phyloP scores from a whole-genome alignment of 2,888 invertebrate species.

The Lepidochitona cinerea region DNA sequence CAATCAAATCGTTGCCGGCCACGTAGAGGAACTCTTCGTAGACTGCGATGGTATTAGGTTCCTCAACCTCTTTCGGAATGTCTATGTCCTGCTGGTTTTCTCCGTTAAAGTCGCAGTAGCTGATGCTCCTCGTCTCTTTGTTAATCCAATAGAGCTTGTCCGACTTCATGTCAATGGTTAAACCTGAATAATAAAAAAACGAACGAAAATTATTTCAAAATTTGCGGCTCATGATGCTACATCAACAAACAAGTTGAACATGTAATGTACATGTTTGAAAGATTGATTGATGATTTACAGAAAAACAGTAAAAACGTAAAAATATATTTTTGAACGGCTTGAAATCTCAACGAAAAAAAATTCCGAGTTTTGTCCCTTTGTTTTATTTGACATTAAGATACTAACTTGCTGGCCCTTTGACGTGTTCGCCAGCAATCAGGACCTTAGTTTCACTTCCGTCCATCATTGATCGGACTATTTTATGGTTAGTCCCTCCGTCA shows the following conservation, averaged over 20 bases:
- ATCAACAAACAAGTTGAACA: no score
- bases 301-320: no score
- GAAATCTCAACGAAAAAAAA: no score
- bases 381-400: no score
- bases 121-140: conserved; percentile 59
- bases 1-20: conserved; percentile 8
- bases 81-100: conserved; percentile 35
- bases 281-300: no score
- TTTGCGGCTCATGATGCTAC: no score
- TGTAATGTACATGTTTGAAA: no score
- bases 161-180: conserved; percentile 76
- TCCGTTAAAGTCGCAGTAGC: conserved; percentile 39
- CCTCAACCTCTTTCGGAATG: conserved; percentile 71
- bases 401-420: conserved; percentile 51
- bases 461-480: conserved; percentile 78
- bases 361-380: no score
- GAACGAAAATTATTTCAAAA: no score
- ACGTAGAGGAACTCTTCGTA: conserved; percentile 75
- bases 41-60: conserved; percentile 79
- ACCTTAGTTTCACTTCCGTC: conserved; percentile 75
- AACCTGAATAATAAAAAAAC: no score
- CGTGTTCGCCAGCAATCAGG: conserved; percentile 24
- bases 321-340: no score
- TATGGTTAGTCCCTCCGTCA: conserved; percentile 70
- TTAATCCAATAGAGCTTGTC: conserved; percentile 83